Conservation (phyloP, 2,113 vertebrate genomes). For the Takifugu bimaculatus region DNA sequence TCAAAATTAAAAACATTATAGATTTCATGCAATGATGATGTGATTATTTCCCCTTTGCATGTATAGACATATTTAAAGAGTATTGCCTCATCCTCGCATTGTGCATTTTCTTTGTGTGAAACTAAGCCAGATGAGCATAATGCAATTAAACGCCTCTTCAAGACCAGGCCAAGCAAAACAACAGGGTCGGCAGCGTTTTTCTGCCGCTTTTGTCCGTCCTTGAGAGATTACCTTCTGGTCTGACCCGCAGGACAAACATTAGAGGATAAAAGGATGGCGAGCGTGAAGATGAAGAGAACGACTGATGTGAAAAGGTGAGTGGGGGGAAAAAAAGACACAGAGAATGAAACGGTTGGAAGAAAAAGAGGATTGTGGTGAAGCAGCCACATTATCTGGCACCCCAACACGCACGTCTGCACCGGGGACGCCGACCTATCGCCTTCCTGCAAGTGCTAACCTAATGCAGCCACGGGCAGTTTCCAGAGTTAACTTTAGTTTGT, state of each 20-base stretch:
- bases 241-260: constrained; percentile 45
- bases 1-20: too few relatives aligned
- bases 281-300: constrained; percentile 24
- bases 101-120: too few relatives aligned
- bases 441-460: constrained; percentile 1
- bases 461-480: constrained; percentile 2
- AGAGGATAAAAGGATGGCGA: constrained; percentile 38
- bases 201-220: constrained; percentile 33
- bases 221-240: constrained; percentile 47
- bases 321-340: background rate
- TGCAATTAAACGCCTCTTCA: constrained; percentile 26
- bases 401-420: constrained; percentile 17
- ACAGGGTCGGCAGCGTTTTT: constrained; percentile 32
- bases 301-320: background rate
- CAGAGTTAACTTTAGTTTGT: constrained; percentile 1
- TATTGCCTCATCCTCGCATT: too few relatives aligned
- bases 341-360: constrained; percentile 22
- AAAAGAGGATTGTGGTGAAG: background rate
- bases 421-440: constrained; percentile 12
- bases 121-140: background rate
- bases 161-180: constrained; percentile 20
- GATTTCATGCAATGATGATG: too few relatives aligned
- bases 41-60: too few relatives aligned
- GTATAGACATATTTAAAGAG: too few relatives aligned
- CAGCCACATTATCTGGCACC: constrained; percentile 38